phyloP scores from a whole-genome alignment of 1,140 invertebrate species.

The Aphelinus atriplicis region DNA sequence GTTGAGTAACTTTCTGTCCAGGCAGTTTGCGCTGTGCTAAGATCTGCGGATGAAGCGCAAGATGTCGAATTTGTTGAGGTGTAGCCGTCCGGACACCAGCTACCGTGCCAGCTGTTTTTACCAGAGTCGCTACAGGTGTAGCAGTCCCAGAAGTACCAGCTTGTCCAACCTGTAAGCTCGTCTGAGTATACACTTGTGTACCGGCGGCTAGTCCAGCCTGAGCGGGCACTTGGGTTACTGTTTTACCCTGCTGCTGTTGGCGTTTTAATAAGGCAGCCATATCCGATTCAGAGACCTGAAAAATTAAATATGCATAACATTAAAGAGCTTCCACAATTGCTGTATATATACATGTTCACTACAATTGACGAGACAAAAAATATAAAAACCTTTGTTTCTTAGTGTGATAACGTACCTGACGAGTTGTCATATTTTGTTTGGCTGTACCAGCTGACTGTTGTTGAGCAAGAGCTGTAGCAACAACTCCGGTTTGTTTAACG shows the following conservation, averaged over 20 bases:
- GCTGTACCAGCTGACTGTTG: conserved; percentile 45
- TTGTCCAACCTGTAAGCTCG: conserved; percentile 66
- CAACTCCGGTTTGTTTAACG: conserved; percentile 52
- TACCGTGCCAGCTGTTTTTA: conserved; percentile 68
- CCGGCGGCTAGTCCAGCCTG: conserved; percentile 61
- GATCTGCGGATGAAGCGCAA: conserved; percentile 76
- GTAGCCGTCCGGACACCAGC: conserved; percentile 68
- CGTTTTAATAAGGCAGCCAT: conserved; percentile 74
- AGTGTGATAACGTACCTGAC: conserved; percentile 47
- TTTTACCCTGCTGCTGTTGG: conserved; percentile 68
- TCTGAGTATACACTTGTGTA: conserved; percentile 70
- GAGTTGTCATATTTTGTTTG: conserved; percentile 66
- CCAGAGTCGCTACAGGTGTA: conserved; percentile 68
- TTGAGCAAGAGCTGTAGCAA: conserved; percentile 18
- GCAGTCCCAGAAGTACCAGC: conserved; percentile 57
- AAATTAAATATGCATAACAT: background rate
- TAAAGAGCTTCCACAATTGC: no score
- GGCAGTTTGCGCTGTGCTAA: conserved; percentile 71
- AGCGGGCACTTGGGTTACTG: conserved; percentile 61
- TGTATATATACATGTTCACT: no score
- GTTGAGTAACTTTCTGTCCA: conserved; percentile 70
- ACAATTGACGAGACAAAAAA: background rate
- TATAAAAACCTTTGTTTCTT: no score
- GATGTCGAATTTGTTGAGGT: conserved; percentile 73
- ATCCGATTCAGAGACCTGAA: conserved; percentile 72